Evolutionary conservation across 2,797 vertebrate species (phyloP).

Genomic region (Channallabes apus): DNA sequence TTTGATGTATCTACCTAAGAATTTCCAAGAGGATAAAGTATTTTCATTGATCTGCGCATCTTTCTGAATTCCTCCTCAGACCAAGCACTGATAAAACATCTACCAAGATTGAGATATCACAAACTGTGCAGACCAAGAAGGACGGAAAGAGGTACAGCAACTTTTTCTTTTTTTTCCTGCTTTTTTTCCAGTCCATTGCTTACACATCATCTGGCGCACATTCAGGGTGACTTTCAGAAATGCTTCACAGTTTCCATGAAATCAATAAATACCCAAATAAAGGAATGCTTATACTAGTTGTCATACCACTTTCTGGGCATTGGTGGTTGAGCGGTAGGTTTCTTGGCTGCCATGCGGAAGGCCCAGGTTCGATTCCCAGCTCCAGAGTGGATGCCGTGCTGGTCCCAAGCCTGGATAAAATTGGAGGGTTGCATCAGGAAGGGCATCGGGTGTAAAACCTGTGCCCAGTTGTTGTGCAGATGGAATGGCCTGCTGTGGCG

Average conservation of each 20-base stretch:
- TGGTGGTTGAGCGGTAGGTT: too few relatives aligned
- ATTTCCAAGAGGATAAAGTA: neutral
- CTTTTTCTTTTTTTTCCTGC: slow-evolving; percentile 56
- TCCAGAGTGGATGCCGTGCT: too few relatives aligned
- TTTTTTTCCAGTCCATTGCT: slow-evolving; percentile 11
- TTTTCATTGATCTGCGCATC: neutral
- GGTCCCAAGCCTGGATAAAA: too few relatives aligned
- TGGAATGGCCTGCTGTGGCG: too few relatives aligned
- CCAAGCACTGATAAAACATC: slow-evolving; percentile 37
- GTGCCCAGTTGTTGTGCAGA: too few relatives aligned
- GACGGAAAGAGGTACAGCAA: slow-evolving; percentile 67
- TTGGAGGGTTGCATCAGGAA: too few relatives aligned
- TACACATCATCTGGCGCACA: neutral
- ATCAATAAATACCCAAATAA: too few relatives aligned
- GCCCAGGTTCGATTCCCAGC: too few relatives aligned
- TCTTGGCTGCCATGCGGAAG: too few relatives aligned
- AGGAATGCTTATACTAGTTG: neutral
- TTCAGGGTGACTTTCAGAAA: neutral
- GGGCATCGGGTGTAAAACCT: too few relatives aligned
- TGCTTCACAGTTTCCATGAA: neutral
- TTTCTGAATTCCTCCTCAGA: slow-evolving; percentile 30
- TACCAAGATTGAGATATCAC: slow-evolving; percentile 9
- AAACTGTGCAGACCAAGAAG: slow-evolving; percentile 55
- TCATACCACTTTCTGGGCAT: too few relatives aligned
- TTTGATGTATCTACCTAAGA: neutral